Evolutionary conservation across 2,113 vertebrate species (phyloP), one percentile per base, ranked within the genome.

Genomic region (Tupaia chinensis): DNA sequence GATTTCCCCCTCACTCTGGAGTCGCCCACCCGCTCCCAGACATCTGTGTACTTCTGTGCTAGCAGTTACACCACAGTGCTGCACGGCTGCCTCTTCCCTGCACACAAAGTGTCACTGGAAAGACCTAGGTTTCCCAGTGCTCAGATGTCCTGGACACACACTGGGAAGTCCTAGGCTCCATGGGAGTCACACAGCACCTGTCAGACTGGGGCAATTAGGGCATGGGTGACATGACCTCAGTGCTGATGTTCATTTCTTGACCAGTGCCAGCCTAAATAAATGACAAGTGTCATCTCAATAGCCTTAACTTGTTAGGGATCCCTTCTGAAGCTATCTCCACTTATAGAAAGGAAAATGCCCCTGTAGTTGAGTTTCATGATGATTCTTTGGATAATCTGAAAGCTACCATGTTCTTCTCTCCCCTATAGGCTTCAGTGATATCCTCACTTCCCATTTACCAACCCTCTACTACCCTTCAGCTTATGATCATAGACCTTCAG

Each of bases 11-110:
- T 95, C 63, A 17, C 0, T 0, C n/a, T 73, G 17, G 32, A 34
- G 32, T 85, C 89, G 0, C 60, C 69, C 0, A 25, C 29, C 15
- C 4, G 1, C 72, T 66, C 92, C 56, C 77, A 83, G n/a, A 73
- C 73, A 53, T 87, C 94, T 66, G 15, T 73, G 56, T 95, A 88
- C 23, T 78, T 80, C 72, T 96, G 94, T 9, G 87, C 78, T 83
- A 85, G 61, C 73, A 92, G 83, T 94, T 8, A 61, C 1, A 4
- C 12, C 70, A 93, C 87, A 87, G 93, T 2, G 0, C 58, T 60
- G 27, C 76, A 73, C 4, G 0, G 25, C 44, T 10, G 6, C 32
- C 19, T 82, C 20, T 60, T 79, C 23, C 20, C 73, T 23, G 13
- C 78, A 70, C 80, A 95, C 7, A 90, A 96, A 95, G 15, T 0